Evolutionary conservation across 2,113 vertebrate genomes (phyloP).

Genomic region (Cynocephalus volans): DNA sequence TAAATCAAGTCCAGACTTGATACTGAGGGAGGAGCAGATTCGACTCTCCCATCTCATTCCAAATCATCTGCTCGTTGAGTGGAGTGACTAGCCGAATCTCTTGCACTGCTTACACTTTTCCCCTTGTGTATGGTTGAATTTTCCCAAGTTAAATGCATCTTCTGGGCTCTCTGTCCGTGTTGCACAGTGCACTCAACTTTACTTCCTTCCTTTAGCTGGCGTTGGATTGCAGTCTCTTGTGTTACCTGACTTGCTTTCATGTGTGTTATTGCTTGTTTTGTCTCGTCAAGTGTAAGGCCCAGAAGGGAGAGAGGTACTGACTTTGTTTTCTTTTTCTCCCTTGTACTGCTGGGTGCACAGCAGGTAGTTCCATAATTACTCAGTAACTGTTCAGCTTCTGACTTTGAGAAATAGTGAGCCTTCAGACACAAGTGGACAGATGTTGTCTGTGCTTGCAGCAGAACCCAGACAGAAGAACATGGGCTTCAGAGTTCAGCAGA

Average conservation of each 20-base stretch:
- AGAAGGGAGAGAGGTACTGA: not conserved
- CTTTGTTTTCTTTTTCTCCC: not conserved
- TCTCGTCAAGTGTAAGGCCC: not conserved
- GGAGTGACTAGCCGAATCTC: not conserved
- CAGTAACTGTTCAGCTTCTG: not conserved
- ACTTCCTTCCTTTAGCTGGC: not conserved
- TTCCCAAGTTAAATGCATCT: not conserved
- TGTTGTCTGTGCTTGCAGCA: not conserved
- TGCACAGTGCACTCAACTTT: not conserved
- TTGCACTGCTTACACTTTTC: not conserved
- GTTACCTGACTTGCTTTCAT: not conserved
- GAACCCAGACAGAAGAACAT: not conserved
- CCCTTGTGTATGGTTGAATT: not conserved
- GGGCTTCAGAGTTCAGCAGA: not conserved
- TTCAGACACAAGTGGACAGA: not conserved
- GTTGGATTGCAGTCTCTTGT: not conserved
- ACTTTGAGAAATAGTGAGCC: not conserved
- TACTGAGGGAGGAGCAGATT: not conserved
- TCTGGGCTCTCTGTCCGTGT: not conserved
- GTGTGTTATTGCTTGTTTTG: not conserved
- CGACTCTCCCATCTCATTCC: not conserved
- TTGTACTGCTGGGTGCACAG: not conserved
- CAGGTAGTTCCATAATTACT: not conserved
- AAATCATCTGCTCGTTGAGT: not conserved
- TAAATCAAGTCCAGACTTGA: accelerated